Evolutionary conservation across 2,888 invertebrate genomes (phyloP).

Genomic region (Schrankia costaestrigalis): DNA sequence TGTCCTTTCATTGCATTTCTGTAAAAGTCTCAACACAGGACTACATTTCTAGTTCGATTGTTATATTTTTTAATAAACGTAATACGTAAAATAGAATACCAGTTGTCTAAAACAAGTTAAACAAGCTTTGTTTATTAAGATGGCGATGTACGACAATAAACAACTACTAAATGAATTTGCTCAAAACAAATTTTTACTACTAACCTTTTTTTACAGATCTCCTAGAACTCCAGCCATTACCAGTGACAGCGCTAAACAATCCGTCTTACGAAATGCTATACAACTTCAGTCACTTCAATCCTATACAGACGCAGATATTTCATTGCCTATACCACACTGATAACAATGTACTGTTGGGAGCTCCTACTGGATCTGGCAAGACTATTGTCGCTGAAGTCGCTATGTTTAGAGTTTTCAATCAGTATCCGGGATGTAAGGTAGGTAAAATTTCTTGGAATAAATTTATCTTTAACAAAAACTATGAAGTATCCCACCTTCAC

Average conservation of each 20-base stretch:
- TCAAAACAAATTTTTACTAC: too few species aligned
- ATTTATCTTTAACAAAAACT: too few species aligned
- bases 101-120: too few species aligned
- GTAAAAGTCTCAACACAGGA: too few species aligned
- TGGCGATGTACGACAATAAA: too few species aligned
- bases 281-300: conserved; percentile 97
- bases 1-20: too few species aligned
- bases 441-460: too few species aligned
- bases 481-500: too few species aligned
- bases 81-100: too few species aligned
- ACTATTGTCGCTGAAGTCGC: conserved; percentile 99
- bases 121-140: too few species aligned
- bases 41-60: too few species aligned
- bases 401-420: conserved; percentile 94
- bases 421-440: conserved; percentile 89
- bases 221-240: conserved; percentile 93
- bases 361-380: conserved; percentile 98
- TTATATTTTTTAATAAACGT: too few species aligned
- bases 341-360: conserved; percentile 94
- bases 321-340: conserved; percentile 97
- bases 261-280: conserved; percentile 89
- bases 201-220: conserved; percentile 88
- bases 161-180: neutral
- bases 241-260: conserved; percentile 90
- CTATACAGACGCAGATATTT: conserved; percentile 99